Base-by-base conservation (phyloP, 2,888 invertebrate genomes). In the Molanna angustata region DNA sequence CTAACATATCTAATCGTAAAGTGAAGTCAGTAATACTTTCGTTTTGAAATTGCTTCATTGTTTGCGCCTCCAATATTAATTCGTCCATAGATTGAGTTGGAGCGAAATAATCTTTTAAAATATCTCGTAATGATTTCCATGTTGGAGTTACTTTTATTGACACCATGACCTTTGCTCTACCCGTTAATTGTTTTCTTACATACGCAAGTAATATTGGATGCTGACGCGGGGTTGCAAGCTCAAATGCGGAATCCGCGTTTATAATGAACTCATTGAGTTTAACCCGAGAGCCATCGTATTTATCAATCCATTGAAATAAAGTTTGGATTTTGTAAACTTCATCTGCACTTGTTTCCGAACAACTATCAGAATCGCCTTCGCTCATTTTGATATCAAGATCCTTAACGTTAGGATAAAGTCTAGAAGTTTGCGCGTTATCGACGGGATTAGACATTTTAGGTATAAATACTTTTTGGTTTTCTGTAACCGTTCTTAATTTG, bases 11-110 rank as follows among this genome's bases (percentile, higher is more conserved):
- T 6, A 45, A 4, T 17, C 45, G 32, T 18, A 45, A 33, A 3
- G 45, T 45, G 33, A 45, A 45, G 11, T 45, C 45, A 1, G 18
- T 33, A 32, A 45, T 45, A 2, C 7, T 18, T 45, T 45, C 45
- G 18, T 33, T 31, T 2, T 18, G 33, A 4, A 45, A 18, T 17
- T 45, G 45, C 19, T 18, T 31, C 17, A 45, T 18, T 3, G 33
- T 18, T 31, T n/a, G 6, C 14, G n/a, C 13, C 2, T 33, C 4
- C n/a, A n/a, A n/a, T n/a, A n/a, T n/a, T n/a, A n/a, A n/a, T 19
- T 32, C 32, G 9, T 45, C 45, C 17, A 32, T 32, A 19, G 45
- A 31, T 17, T 45, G 3, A 9, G 33, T 45, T 18, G 33, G 32
- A 4, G 45, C 27, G 16, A 45, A 45, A 7, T 16, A 17, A 16